Evolutionary conservation across 2,888 invertebrate genomes (phyloP), one percentile per base, ranked within the genome.

Genomic region (Drepana falcataria): DNA sequence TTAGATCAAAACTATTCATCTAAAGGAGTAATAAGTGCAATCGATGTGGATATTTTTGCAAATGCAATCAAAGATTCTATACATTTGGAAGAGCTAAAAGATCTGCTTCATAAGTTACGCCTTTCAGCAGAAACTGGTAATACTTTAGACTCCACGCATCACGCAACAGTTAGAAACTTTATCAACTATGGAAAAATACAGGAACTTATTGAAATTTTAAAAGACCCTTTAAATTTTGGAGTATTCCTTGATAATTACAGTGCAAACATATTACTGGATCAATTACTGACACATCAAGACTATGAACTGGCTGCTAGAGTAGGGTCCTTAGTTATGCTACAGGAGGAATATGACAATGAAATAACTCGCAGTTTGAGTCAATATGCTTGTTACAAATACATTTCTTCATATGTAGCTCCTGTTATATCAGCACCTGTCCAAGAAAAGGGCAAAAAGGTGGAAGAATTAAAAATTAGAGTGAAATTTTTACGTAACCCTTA

Each of bases 171-270:
- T 4, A 91, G 95, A 64, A 91, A 91, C 66, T 92, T 92, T 56
- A 66, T 94, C 2, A 85, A 92, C 51, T 79, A 82, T 65, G 92
- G 92, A 5, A 87, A 93, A 61, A 80, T 91, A n/a, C 92, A 93
- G 21, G 93, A 95, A 54, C 84, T 98, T 9, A 75, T 97, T 0
- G 87, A 92, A 21, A 91, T 97, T 4, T 86, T 99, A 49, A 93
- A 95, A 71, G 95, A 98, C 78, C 94, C 96, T 54, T 79, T 96
- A 21, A 95, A 95, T 73, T 99, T 95, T 90, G 99, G 99, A 1
- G 84, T 99, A 41, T 98, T 98, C 77, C 93, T 97, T n/a, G 97
- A 99, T 84, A 83, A 93, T 58, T 95, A 94, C 66, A 92, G 93
- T 40, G 94, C 94, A 5, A 97, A 96, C 81, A 88, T 98, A 53